Evolutionary conservation across 2,113 vertebrate genomes (phyloP).

Genomic region (Corythaeola cristata): DNA sequence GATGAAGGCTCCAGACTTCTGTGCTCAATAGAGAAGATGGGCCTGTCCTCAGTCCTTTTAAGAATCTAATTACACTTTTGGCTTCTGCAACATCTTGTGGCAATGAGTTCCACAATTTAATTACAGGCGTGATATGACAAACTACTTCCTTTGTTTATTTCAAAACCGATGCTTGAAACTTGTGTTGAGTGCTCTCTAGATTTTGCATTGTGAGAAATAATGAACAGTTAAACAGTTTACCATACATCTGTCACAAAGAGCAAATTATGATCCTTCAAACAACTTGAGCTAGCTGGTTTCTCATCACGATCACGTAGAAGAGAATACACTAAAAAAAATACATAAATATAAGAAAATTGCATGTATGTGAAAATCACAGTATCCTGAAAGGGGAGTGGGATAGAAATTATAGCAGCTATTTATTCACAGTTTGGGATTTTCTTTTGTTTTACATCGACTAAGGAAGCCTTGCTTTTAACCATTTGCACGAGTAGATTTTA

Average conservation of each 20-base stretch:
- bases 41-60: background rate
- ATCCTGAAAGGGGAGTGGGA: background rate
- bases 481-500: background rate
- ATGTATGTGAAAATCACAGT: background rate
- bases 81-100: conserved; percentile 1
- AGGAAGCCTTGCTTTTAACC: background rate
- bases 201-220: background rate
- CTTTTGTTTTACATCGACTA: background rate
- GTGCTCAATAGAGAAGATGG: background rate
- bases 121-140: background rate
- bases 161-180: background rate
- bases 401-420: background rate
- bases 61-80: conserved; percentile 26
- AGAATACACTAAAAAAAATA: background rate
- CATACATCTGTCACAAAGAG: background rate
- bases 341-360: background rate
- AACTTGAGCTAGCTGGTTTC: background rate
- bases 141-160: conserved; percentile 19
- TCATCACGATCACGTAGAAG: background rate
- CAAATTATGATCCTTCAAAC: background rate
- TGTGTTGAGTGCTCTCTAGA: background rate
- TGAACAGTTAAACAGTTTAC: background rate
- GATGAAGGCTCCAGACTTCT: background rate
- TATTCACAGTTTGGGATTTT: background rate
- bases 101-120: conserved; percentile 17